Percentiles rank a stretch among this genome's conserved stretches.
Conservation (phyloP, 2,113 vertebrate genomes). For the Lates calcarifer region DNA sequence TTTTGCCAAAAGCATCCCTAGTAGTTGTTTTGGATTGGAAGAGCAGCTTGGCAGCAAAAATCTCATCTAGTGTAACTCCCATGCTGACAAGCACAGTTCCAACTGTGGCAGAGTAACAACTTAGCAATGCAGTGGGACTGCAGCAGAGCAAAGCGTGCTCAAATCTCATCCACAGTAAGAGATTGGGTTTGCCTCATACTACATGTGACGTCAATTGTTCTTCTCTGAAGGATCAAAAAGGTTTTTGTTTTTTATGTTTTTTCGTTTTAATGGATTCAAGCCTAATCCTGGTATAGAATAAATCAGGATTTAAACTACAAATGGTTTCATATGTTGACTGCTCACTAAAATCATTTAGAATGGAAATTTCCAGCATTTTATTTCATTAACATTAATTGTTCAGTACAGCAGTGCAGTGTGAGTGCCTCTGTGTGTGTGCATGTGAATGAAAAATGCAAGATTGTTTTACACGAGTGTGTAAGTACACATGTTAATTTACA, state of each 20-base stretch:
- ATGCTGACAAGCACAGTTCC: conserved; percentile 27
- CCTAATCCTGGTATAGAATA: conserved; percentile 22
- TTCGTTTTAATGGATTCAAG: conserved; percentile 2
- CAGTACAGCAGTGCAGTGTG: background rate
- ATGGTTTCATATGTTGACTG: background rate
- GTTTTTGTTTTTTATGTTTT: no score
- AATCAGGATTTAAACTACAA: conserved; percentile 9
- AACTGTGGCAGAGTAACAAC: conserved; percentile 15
- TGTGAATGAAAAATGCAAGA: conserved; percentile 22
- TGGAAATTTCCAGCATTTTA: background rate
- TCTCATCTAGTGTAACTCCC: conserved; percentile 34
- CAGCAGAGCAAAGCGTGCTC: background rate
- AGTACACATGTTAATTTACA: background rate
- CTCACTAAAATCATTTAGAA: background rate
- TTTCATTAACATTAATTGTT: background rate
- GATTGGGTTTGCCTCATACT: conserved; percentile 2
- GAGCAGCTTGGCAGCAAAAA: conserved; percentile 26
- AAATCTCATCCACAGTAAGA: background rate
- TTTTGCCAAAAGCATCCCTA: conserved; percentile 1
- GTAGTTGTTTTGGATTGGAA: conserved; percentile 32
- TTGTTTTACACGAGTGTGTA: background rate
- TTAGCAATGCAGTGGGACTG: background rate
- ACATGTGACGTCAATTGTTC: conserved; percentile 25
- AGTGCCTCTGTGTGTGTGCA: background rate
- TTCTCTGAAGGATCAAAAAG: background rate